Base-by-base conservation (phyloP, 2,113 vertebrate species). In the Pangasianodon hypophthalmus region DNA sequence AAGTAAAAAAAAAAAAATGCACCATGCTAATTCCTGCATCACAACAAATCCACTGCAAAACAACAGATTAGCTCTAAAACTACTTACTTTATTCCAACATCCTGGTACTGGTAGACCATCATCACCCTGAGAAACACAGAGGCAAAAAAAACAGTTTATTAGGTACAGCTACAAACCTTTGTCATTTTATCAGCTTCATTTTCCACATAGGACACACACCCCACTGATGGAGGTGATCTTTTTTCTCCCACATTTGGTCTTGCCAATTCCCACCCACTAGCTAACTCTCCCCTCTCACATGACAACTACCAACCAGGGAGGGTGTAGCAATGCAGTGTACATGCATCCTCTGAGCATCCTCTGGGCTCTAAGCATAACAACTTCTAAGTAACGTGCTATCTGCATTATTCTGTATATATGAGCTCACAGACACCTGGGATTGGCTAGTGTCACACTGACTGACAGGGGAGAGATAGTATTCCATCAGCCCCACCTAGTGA, bases 71-170 rank as follows among this genome's bases (percentile, higher is more conserved):
- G 26, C 44, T 85, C 52, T 88, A 11, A 60, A 88, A 58, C 14
- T 2, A 52, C 96, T 94, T 94, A 96, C 96, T 96, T 96, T 96
- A 94, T 96, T 96, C 96, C 96, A 96, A 91, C 96, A 96, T 87
- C 96, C 96, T 81, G 96, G 95, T 89, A 96, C 95, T 85, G 96
- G 96, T 92, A 96, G 93, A 88, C 96, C 96, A 84, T 96, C 96
- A 13, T 96, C 96, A 29, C 96, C 96, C 96, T 96, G 88, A 41
- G 81, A 93, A 16, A 90, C 54, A 90, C 60, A 85, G 14, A 81
- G 19, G 13, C 10, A 67, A 44, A 88, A 13, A 46, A 85, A 46
- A 29, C 2, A 82, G 14, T 82, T 82, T 56, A 32, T 56, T 29
- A 73, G 18, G 69, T 73, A 19, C 32, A 73, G 37, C 69, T 21